Evolutionary conservation across 2,113 vertebrate species (phyloP).

Genomic region (Chlorodrepanis virens): DNA sequence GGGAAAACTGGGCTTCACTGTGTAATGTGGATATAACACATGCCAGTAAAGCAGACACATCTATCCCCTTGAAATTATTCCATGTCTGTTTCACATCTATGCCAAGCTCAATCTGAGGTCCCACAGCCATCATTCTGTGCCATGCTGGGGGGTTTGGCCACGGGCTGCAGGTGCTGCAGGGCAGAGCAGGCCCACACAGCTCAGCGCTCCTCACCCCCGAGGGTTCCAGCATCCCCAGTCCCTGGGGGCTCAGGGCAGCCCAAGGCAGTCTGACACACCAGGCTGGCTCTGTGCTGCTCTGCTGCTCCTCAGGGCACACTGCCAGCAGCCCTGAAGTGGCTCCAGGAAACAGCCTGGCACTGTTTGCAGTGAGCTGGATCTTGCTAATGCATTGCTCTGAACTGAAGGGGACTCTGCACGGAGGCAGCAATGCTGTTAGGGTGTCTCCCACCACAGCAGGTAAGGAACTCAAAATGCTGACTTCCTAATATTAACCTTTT

Average conservation of each 20-base stretch:
- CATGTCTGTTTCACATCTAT: not conserved
- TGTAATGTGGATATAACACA: not conserved
- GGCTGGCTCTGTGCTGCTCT: not conserved
- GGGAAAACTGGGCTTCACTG: not conserved
- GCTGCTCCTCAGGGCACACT: not conserved
- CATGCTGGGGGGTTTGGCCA: not conserved
- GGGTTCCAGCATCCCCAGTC: accelerated
- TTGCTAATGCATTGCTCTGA: accelerated
- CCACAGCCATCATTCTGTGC: accelerated
- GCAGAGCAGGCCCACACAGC: not conserved
- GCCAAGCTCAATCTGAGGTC: not conserved
- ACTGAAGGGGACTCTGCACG: not conserved
- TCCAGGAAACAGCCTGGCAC: not conserved
- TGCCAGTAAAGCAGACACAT: not conserved
- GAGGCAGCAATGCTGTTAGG: not conserved
- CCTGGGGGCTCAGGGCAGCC: not conserved
- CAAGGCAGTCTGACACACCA: not conserved
- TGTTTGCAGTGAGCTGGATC: not conserved
- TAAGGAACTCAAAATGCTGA: not conserved
- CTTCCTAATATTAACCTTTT: not conserved
- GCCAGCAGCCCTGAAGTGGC: not conserved
- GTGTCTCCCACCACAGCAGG: not conserved
- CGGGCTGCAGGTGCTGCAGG: not conserved
- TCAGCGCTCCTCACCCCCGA: accelerated
- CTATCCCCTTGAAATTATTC: not conserved